Evolutionary conservation across 2,797 vertebrate genomes (phyloP).

Genomic region (Kryptolebias ocellatus): DNA sequence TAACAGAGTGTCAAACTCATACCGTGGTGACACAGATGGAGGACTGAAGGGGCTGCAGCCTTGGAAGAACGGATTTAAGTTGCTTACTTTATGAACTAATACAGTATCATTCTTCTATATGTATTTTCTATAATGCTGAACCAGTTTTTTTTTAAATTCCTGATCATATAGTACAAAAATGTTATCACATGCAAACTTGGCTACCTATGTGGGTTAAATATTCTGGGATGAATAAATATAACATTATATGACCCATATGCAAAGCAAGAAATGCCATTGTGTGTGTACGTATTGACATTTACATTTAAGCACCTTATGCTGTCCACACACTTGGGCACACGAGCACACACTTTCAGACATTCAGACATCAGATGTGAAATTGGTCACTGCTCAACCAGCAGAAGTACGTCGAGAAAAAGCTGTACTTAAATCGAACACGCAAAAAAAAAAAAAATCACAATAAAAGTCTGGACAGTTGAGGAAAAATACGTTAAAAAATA

Average conservation of each 20-base stretch:
- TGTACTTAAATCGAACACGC: slow-evolving; percentile 69
- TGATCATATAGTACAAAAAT: slow-evolving; percentile 36
- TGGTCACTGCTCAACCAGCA: slow-evolving; percentile 86
- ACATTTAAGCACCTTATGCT: slow-evolving; percentile 30
- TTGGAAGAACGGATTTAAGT: neutral
- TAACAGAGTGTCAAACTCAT: too few relatives aligned
- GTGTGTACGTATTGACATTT: slow-evolving; percentile 19
- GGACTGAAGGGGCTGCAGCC: too few relatives aligned
- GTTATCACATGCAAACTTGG: slow-evolving; percentile 48
- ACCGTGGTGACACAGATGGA: too few relatives aligned
- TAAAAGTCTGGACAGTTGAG: slow-evolving; percentile 42
- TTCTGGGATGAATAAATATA: slow-evolving; percentile 27
- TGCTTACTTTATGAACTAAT: neutral
- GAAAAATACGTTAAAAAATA: slow-evolving; percentile 45
- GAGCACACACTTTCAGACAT: slow-evolving; percentile 27
- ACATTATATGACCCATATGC: slow-evolving; percentile 32
- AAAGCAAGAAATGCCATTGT: slow-evolving; percentile 44
- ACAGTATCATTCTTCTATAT: too few relatives aligned
- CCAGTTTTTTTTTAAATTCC: neutral
- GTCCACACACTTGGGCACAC: slow-evolving; percentile 14
- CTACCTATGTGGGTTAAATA: slow-evolving; percentile 52
- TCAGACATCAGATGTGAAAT: slow-evolving; percentile 54
- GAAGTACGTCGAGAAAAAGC: slow-evolving; percentile 74
- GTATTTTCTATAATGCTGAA: too few relatives aligned
- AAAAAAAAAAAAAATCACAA: slow-evolving; percentile 22